Evolutionary conservation across 2,797 vertebrate genomes (phyloP).

Genomic region (Pogonophryne albipinna): DNA sequence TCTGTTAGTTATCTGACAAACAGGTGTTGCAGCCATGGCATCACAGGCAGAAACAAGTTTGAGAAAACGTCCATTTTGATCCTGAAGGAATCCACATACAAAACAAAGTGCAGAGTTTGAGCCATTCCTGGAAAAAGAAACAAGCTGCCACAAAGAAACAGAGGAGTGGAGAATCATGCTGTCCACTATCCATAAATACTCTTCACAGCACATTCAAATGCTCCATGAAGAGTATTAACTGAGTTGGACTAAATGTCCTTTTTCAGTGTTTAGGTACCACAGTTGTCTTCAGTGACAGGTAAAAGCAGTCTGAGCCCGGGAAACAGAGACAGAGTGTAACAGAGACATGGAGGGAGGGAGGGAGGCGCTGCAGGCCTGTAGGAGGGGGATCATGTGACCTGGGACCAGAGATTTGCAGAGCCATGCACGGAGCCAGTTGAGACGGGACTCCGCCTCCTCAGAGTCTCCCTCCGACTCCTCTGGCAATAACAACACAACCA

Average conservation of each 20-base stretch:
- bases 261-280: neutral
- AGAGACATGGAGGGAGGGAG: neutral
- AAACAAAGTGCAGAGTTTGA: neutral
- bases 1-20: neutral
- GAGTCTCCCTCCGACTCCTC: conserved; percentile 66
- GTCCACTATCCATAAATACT: neutral
- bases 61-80: conserved; percentile 1
- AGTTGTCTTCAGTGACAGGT: neutral
- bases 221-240: neutral
- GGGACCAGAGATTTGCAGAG: conserved; percentile 68
- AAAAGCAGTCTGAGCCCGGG: neutral
- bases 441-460: conserved; percentile 65
- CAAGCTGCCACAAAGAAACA: neutral
- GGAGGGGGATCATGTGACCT: conserved; percentile 56
- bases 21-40: neutral
- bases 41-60: neutral
- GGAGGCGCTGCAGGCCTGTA: neutral
- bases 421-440: conserved; percentile 72
- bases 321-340: neutral
- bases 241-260: neutral
- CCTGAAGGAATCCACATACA: conserved; percentile 15
- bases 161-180: conserved; percentile 21
- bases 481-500: conserved; percentile 58
- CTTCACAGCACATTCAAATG: neutral
- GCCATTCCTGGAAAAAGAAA: conserved; percentile 32